Conservation (phyloP, 1,140 invertebrate genomes). For the Caenorhabditis brenneri region DNA sequence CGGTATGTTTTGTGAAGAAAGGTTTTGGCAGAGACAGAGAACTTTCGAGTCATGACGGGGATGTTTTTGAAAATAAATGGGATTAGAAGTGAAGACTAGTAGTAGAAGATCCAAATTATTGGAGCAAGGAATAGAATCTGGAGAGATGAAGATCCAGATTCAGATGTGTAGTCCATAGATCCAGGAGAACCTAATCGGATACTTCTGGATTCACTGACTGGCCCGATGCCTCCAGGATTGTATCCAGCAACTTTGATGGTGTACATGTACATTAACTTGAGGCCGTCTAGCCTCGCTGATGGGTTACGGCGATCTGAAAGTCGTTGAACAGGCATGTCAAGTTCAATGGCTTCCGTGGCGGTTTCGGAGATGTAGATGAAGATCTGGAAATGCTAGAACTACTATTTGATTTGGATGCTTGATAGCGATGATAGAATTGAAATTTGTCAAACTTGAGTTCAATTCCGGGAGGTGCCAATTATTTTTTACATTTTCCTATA, state of each 20-base stretch:
- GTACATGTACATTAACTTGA: constrained; percentile 53
- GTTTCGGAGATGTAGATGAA: constrained; percentile 55
- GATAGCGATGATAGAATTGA: no score
- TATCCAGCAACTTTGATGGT: constrained; percentile 50
- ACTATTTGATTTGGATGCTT: no score
- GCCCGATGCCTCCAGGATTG: constrained; percentile 49
- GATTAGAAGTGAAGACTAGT: no score
- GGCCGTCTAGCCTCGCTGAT: constrained; percentile 49
- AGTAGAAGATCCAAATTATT: background rate
- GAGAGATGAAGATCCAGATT: background rate
- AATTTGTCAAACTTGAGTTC: no score
- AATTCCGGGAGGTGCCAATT: no score
- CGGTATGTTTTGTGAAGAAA: background rate
- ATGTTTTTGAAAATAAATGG: no score
- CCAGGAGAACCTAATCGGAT: constrained; percentile 46
- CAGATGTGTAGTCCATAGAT: constrained; percentile 6
- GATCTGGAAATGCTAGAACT: background rate
- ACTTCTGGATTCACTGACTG: constrained; percentile 13
- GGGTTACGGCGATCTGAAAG: constrained; percentile 48
- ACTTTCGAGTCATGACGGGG: constrained; percentile 17
- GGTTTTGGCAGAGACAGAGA: constrained; percentile 22
- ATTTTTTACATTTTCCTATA: background rate
- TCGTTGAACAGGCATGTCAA: constrained; percentile 36
- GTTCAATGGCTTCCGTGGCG: constrained; percentile 36
- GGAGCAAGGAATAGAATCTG: background rate